Evolutionary conservation across 2,113 vertebrate species (phyloP), one percentile per base, ranked within the genome.

Genomic region (Narcine bancroftii): DNA sequence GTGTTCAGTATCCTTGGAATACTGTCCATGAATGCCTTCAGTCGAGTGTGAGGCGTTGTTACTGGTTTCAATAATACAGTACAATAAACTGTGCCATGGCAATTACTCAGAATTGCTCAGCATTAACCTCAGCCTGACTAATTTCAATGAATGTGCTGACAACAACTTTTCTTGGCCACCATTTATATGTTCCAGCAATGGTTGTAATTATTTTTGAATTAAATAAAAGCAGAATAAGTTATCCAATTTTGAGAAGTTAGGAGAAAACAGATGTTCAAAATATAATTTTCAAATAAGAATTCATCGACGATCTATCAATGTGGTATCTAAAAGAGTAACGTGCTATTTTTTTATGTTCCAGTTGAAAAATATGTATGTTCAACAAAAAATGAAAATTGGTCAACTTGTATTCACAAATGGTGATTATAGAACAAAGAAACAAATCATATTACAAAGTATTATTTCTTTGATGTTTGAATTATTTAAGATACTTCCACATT

Each of bases 171-270:
- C n/a, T 2, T 87, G 33, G 60, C 81, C 81, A 87, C 33, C 33
- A 5, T 87, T 87, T 87, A 91, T 69, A 69, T 91, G 42, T 91
- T 69, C 65, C 36, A 91, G 39, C 89, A 69, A 91, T 91, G 63
- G 89, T 13, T 47, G 63, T 69, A 91, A 69, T 69, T 69, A 91
- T 15, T 21, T 17, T 63, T 15, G 56, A 87, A 87, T 63, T 3
- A 26, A 63, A 36, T 63, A 63, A 87, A 69, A 29, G 36, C 60
- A 45, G n/a, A 66, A 66, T 89, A 69, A 69, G 39, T 19, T 26
- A 19, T 29, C 63, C 65, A 91, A 69, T 45, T 91, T 39, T 91
- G 87, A 4, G 39, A 91, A 42, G 39, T n/a, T 69, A 47, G 56
- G 53, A 53, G 33, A 69, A 69, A 91, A 47, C 65, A 91, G 63